phyloP scores from a whole-genome alignment of 2,113 vertebrate genomes.

The Pterocles orientalis region DNA sequence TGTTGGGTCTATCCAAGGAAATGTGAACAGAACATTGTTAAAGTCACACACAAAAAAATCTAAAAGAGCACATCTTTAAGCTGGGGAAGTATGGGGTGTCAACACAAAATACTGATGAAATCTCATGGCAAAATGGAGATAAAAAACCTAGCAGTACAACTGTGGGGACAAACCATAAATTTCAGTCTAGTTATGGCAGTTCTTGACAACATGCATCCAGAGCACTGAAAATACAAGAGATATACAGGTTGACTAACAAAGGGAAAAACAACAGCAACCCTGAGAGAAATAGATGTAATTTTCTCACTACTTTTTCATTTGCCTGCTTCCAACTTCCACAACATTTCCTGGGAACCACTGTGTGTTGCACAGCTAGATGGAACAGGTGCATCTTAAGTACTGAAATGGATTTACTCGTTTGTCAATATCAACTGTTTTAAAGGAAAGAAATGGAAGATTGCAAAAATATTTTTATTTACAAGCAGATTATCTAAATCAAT shows the following conservation, averaged over 20 bases:
- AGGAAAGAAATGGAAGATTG: neutral
- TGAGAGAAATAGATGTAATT: neutral
- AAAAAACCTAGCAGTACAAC: neutral
- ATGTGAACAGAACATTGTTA: conserved; percentile 80
- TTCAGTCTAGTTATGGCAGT: neutral
- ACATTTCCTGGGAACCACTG: neutral
- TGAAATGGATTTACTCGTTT: neutral
- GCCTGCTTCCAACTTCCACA: neutral
- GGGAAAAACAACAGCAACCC: neutral
- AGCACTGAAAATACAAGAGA: neutral
- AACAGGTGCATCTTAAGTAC: neutral
- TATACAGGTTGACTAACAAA: neutral
- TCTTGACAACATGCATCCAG: neutral
- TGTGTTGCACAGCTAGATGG: neutral
- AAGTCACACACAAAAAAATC: conserved; percentile 67
- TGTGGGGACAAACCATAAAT: neutral
- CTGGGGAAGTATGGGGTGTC: conserved; percentile 51
- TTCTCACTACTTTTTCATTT: neutral
- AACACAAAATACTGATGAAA: conserved; percentile 53
- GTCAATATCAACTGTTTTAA: neutral
- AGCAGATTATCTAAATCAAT: neutral
- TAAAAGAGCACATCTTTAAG: conserved; percentile 74
- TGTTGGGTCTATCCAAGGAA: conserved; percentile 79
- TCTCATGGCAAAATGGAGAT: conserved; percentile 34
- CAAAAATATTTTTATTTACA: neutral